Base-by-base conservation (phyloP, 1,140 invertebrate genomes). In the Conus ventricosus region DNA sequence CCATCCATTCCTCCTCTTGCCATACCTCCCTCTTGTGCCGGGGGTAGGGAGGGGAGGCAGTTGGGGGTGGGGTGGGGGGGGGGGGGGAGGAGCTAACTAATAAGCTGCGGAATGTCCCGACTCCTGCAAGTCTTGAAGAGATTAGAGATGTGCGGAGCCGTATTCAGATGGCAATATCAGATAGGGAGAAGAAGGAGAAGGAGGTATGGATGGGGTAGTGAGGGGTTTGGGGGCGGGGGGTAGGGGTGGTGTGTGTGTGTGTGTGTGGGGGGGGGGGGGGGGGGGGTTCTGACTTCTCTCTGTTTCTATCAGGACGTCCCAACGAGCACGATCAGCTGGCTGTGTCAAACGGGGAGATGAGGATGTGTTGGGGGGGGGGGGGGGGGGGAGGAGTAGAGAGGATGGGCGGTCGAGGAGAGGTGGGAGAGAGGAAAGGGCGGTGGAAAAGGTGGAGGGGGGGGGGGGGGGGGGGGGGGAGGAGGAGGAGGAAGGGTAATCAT, bases 91-190 rank as follows among this genome's bases (percentile, higher is more conserved):
- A 23, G 17, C 67, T 71, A 71, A 23, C 67, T 71, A 71, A 71
- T 71, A 71, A 71, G 67, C 67, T 17, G 23, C 13, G 23, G 67
- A 71, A 71, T 71, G 67, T 71, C 67, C 67, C 20, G 7, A 23
- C 67, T 20, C 5, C 23, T 23, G 15, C 67, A 23, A 23, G 67
- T 71, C 67, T 71, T 71, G 67, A 23, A 71, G 67, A 71, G 67
- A 71, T 71, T 23, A 15, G 17, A 71, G 67, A 71, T 71, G 15
- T 23, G 13, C 67, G 67, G 23, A 71, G 15, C n/a, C 23, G 67
- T 71, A 71, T 71, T 71, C 67, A 71, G 67, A 71, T 71, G 67
- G 67, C 67, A 71, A 15, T 71, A 71, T 71, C 67, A 71, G 67
- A 71, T 71, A 71, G 67, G 67, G 23, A 20, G 15, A 20, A 20